phyloP scores from a whole-genome alignment of 2,797 vertebrate species.

The Tragopan temminckii region DNA sequence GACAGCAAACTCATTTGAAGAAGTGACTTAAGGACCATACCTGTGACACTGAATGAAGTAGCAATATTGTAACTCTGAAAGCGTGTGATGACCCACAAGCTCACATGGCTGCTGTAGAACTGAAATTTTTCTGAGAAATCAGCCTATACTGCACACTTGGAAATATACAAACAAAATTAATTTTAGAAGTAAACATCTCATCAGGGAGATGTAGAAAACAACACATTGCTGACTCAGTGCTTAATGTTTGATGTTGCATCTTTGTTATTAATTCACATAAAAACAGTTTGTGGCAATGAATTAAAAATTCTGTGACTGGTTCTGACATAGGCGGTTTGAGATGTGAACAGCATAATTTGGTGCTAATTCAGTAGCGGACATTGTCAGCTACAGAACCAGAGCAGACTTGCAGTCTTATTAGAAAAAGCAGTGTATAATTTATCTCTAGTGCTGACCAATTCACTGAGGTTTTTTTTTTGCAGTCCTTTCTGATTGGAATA shows the following conservation, averaged over 20 bases:
- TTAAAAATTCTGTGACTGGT: not conserved
- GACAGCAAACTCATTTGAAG: not conserved
- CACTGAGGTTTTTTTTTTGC: not conserved
- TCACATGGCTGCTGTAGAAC: not conserved
- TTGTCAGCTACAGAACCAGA: not conserved
- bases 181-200: not conserved
- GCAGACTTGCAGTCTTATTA: not conserved
- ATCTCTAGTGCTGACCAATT: not conserved
- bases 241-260: not conserved
- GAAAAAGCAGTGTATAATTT: not conserved
- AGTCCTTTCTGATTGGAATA: not conserved
- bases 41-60: not conserved
- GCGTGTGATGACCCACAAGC: accelerated
- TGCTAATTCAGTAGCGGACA: not conserved
- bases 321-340: not conserved
- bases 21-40: not conserved
- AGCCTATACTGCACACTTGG: not conserved
- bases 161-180: not conserved
- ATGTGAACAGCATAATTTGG: not conserved
- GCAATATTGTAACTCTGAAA: not conserved
- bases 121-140: not conserved
- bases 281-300: not conserved
- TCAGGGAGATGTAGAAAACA: not conserved
- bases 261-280: not conserved
- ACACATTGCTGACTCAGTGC: not conserved